Base-by-base conservation (phyloP, 2,888 invertebrate species). In the Bombyx huttoni region DNA sequence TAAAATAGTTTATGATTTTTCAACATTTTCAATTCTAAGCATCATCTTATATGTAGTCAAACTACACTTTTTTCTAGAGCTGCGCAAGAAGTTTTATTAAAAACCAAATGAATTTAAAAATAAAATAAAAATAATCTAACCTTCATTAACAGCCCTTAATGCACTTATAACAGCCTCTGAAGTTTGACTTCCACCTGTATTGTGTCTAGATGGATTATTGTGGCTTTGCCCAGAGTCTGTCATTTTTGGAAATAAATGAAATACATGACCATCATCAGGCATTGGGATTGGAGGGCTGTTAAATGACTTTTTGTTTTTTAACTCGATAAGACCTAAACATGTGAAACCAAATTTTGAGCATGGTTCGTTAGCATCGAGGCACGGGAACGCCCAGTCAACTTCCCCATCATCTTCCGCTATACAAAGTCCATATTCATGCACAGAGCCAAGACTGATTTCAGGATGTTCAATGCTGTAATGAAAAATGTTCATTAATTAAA, bases 351-450 rank as follows among this genome's bases (percentile, higher is more conserved):
- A 98, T 80, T 98, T 98, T 0, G 95, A 94, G 61, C 98, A 95
- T 1, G 94, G 93, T 80, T 98, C 98, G 56, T 92, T 91, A 12
- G 94, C 91, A 73, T 98, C 97, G 10, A 99, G 88, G 62, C 95
- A 94, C 0, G 98, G 98, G 74, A 99, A 98, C 65, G 97, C 98
- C 81, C 92, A 91, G 78, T 97, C 97, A 3, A 97, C 94, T 83
- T 98, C 98, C 1, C 98, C 98, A 73, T 98, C 97, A 69, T 98
- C 98, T 82, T 98, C 98, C 34, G 96, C 97, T 76, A 98, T 96
- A 73, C 95, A 96, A 52, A 98, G 90, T 48, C 96, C 96, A 75
- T 97, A 98, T 68, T 93, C 91, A 52, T 90, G 87, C 13, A 92
- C 90, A 46, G 92, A 90, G 63, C 92, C 91, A 49, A 93, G 85